phyloP scores from a whole-genome alignment of 2,797 vertebrate genomes.

The Enoplosus armatus region DNA sequence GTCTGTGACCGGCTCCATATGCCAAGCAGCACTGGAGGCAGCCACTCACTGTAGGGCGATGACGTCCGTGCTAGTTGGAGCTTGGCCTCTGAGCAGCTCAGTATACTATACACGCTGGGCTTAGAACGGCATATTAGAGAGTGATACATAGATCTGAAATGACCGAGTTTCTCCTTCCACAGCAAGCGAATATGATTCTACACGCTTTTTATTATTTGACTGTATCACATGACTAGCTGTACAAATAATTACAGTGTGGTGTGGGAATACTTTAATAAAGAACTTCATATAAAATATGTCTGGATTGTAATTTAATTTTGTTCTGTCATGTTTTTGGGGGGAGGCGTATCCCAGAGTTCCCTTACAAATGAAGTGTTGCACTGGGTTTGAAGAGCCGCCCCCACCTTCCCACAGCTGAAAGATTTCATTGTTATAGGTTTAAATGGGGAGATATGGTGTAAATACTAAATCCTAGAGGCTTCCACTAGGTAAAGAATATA shows the following conservation, averaged over 20 bases:
- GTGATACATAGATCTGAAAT: background rate
- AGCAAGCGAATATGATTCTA: background rate
- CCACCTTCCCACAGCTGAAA: background rate
- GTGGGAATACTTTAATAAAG: slow-evolving; percentile 26
- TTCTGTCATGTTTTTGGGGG: background rate
- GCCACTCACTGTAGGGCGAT: slow-evolving; percentile 14
- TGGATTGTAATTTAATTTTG: background rate
- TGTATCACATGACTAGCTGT: background rate
- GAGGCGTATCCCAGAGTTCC: background rate
- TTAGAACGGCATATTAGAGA: background rate
- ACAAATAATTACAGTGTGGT: background rate
- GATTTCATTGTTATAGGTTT: background rate
- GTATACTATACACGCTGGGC: background rate
- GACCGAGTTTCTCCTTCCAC: background rate
- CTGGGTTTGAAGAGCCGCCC: background rate
- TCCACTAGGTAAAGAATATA: background rate
- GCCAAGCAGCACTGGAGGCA: slow-evolving; percentile 24
- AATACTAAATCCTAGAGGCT: background rate
- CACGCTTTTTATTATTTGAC: slow-evolving; percentile 2
- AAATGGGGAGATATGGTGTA: background rate
- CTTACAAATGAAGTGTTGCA: background rate
- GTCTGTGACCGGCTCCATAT: slow-evolving; percentile 41
- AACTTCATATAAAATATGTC: background rate
- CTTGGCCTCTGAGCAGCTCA: slow-evolving; percentile 26
- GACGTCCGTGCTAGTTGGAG: slow-evolving; percentile 35